A percentile compares a stretch with the other conserved stretches of the same genome.
These are phyloP conservation scores for Lepus timidus DNA, from an alignment of 2,113 vertebrate species.

Conservation along the genomic window DNA sequence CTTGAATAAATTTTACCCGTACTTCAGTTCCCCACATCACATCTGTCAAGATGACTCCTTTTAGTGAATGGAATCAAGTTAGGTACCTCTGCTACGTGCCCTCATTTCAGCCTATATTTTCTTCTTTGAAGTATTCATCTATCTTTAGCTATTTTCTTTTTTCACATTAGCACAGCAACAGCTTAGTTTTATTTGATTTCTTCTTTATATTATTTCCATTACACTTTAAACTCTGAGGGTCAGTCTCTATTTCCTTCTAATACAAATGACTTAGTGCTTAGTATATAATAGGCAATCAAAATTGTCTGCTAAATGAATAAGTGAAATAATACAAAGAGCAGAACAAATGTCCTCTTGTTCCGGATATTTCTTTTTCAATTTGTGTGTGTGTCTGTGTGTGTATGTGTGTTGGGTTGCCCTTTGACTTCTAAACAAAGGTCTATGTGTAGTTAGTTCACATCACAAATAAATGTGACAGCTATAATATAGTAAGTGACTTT, in stretches of 20 bases:
- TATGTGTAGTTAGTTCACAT: background rate
- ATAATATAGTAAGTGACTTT: background rate
- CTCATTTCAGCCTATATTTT: background rate
- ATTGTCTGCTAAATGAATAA: background rate
- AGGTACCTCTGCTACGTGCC: background rate
- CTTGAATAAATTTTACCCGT: background rate
- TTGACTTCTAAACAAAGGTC: background rate
- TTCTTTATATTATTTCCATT: background rate
- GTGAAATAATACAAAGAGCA: background rate
- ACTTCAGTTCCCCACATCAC: background rate
- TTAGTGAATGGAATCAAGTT: background rate
- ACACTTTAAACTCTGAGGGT: background rate
- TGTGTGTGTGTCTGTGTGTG: background rate
- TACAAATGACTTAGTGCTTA: background rate
- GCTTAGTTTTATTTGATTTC: background rate
- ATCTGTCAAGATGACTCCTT: background rate
- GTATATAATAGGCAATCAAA: background rate
- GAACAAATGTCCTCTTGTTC: background rate
- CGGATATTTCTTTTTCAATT: background rate
- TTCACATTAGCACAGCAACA: background rate
- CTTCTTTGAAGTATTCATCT: background rate
- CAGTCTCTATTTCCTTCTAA: background rate
- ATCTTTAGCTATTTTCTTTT: background rate
- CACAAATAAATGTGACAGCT: background rate
- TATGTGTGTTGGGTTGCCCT: background rate